Base-by-base conservation (phyloP, 2,113 vertebrate species). In the Datnioides undecimradiatus region DNA sequence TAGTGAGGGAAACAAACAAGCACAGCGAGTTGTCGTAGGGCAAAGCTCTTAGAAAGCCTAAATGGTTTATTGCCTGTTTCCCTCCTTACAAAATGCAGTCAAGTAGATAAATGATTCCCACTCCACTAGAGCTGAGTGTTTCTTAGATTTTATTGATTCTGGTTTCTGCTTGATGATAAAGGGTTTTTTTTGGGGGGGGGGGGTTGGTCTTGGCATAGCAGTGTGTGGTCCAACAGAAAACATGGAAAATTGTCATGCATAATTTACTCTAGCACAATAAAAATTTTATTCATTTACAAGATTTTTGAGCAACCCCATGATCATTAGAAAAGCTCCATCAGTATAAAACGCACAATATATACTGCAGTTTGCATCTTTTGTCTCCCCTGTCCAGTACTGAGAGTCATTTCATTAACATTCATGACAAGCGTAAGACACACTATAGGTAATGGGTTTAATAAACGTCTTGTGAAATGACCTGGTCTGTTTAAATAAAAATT, bases 1-100 rank as follows among this genome's bases (percentile, higher is more conserved):
- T 87, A 76, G 71, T 16, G 65, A 86, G 68, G 76, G 78, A 83
- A 88, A 80, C 81, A 88, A 93, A 90, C 76, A 87, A 83, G 83
- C 67, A 57, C 59, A 84, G 59, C 16, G 49, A 79, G 62, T 57
- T 81, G 80, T 80, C 36, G 25, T 25, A 75, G 64, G 64, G 76
- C 58, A 52, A 66, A 76, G 60, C 38, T 79, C 71, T 76, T 68
- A 38, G 49, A 73, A 76, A 76, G 66, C 64, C 45, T 66, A 73
- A 67, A 71, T 57, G 59, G 48, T 79, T 90, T 80, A 76, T 75
- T 67, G 66, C 60, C 49, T 14, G 12, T 63, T 45, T 79, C 17
- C 5, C 23, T 68, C 36, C 52, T 62, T 62, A 14, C 52, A 54
- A 76, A 85, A 73, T 66, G 34, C 59, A 69, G 63, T 58, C 63